A percentile compares a stretch with the other conserved stretches of the same genome.
Conservation (phyloP, 2,888 invertebrate genomes). For the Mythimna lalbum region DNA sequence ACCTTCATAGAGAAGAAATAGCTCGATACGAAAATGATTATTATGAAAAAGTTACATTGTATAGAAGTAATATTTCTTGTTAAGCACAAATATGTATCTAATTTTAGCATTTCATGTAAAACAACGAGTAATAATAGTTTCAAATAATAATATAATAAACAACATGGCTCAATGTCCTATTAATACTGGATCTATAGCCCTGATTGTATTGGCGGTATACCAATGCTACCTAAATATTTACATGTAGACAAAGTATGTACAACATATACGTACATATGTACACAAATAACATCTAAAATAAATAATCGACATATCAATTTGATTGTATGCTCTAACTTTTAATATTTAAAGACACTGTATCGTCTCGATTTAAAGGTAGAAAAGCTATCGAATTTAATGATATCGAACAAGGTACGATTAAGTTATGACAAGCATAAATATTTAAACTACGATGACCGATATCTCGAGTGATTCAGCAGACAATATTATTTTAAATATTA, state of each 20-base stretch:
- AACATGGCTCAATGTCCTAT: conserved; percentile 81
- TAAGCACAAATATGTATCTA: conserved; percentile 61
- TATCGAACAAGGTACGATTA: conserved; percentile 68
- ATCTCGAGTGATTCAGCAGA: conserved; percentile 50
- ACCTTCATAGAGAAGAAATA: conserved; percentile 50
- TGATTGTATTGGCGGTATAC: conserved; percentile 72
- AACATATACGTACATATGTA: conserved; percentile 84
- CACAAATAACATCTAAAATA: conserved; percentile 86
- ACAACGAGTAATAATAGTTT: conserved; percentile 58
- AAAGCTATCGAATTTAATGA: conserved; percentile 68
- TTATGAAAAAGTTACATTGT: conserved; percentile 42
- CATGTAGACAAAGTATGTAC: conserved; percentile 84
- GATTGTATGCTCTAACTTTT: conserved; percentile 84
- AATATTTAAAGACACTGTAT: conserved; percentile 79
- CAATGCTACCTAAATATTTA: conserved; percentile 81
- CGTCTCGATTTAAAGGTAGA: conserved; percentile 75
- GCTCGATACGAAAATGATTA: conserved; percentile 44
- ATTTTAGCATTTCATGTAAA: conserved; percentile 59
- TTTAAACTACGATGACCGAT: conserved; percentile 48
- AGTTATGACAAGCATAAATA: conserved; percentile 58
- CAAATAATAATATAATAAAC: conserved; percentile 67
- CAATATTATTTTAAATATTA: conserved; percentile 43
- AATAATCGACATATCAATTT: conserved; percentile 89
- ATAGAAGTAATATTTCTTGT: conserved; percentile 51
- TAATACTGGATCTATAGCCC: conserved; percentile 87